Evolutionary conservation across 1,140 invertebrate species (phyloP), one percentile per base, ranked within the genome.

Genomic region (Lethrus apterus): DNA sequence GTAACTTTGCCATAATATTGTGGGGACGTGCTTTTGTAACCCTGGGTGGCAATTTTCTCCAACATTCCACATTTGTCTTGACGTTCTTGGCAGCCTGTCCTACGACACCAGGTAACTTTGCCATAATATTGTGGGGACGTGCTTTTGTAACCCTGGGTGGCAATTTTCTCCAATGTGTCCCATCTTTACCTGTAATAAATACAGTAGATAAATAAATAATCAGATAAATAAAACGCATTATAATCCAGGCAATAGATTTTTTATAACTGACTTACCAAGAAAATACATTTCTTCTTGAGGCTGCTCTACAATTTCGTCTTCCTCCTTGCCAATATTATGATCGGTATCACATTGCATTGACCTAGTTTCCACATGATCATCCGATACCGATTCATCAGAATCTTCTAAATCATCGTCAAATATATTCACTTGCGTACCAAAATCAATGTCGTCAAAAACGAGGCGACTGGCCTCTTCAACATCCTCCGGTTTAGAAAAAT

Each of bases 351-450:
- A 45, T 30, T 44, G 21, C 14, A 40, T 29, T n/a, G 21, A 34
- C 26, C 42, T 44, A 8, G n/a, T 26, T 50, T 50, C 40, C 3
- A 50, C 48, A 23, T 15, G 48, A 38, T 50, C 42, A n/a, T 34
- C 48, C n/a, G 48, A 24, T 17, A 44, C 42, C 30, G 48, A 50
- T 15, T 35, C 48, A 21, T 50, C 48, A 14, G 48, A 15, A 35
- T 50, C 48, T 18, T 36, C 32, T 44, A 45, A 8, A 44, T 44
- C 19, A 8, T 33, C 31, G 5, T 33, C 31, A n/a, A n/a, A n/a
- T n/a, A n/a, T n/a, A n/a, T n/a, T n/a, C 14, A 33, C 31, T 5
- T 33, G 5, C 5, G 31, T 33, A 8, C 5, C 5, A 11, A 33
- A 33, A 8, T 15, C 31, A 33, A 8, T 15, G 5, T 33, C 31